These are phyloP conservation scores for Enteromius unitaeniatus DNA, from an alignment of 2,797 vertebrate genomes.

Conservation along the genomic window DNA sequence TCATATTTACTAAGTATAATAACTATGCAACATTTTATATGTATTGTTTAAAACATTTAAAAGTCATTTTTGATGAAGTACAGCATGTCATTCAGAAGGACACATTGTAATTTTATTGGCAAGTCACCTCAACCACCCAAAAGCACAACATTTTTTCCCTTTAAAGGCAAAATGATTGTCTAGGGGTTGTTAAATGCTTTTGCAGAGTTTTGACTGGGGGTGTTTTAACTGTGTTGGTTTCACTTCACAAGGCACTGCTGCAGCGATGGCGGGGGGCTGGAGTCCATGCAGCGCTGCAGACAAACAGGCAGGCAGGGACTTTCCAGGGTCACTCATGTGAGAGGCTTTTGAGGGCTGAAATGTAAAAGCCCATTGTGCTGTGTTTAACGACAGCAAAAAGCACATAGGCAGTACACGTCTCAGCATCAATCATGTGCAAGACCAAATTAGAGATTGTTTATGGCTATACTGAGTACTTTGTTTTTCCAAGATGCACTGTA, in stretches of 20 bases:
- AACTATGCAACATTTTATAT: neutral
- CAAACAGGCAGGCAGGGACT: conserved; percentile 70
- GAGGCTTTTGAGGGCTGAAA: conserved; percentile 69
- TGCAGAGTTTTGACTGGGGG: conserved; percentile 25
- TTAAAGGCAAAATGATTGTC: conserved; percentile 1
- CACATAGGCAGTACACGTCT: conserved; percentile 40
- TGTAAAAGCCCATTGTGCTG: conserved; percentile 79
- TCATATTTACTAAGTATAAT: neutral
- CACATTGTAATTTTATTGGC: neutral
- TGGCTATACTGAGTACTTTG: conserved; percentile 6
- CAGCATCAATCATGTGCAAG: conserved; percentile 17
- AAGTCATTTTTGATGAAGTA: neutral
- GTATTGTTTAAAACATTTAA: neutral
- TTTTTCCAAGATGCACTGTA: conserved; percentile 23
- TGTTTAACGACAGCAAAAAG: conserved; percentile 66
- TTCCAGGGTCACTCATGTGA: conserved; percentile 74
- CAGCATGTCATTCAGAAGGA: neutral
- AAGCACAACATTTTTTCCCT: neutral
- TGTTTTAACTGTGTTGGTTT: conserved; percentile 51
- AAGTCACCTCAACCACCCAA: neutral
- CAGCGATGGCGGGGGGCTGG: conserved; percentile 7
- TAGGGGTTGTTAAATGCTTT: conserved; percentile 9
- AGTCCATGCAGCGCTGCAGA: conserved; percentile 43
- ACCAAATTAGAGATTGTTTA: conserved; percentile 42
- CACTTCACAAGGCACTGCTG: conserved; percentile 49